Base-by-base conservation (phyloP, 1,140 invertebrate genomes). In the Drosophila lacertosa region DNA sequence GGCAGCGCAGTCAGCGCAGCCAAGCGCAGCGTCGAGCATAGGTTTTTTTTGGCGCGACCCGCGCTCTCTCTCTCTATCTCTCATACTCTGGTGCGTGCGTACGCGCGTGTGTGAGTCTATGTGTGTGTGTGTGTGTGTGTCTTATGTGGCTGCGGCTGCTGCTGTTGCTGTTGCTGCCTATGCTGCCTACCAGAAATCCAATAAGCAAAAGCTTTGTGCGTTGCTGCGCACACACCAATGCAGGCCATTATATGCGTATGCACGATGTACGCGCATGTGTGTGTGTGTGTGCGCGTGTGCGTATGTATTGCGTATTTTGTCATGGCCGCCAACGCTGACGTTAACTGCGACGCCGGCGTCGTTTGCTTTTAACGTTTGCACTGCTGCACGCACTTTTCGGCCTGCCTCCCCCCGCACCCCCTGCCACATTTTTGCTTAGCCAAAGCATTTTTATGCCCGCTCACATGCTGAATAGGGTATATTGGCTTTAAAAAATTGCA, bases 281-380 rank as follows among this genome's bases (percentile, higher is more conserved):
- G 18, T 55, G 32, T 50, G 20, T 44, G 53, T 50, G 39, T 24
- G 29, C 47, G 26, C 13, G 35, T 37, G 33, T 70, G 63, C 74
- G 70, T 57, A 73, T 90, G 72, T 77, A 74, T 75, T 89, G 89
- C 86, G 76, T 89, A 86, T 89, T 82, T 73, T 81, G 73, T 77
- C 74, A 89, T 71, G 67, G 77, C 72, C 68, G 79, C 72, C 57
- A 73, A 69, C 75, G 68, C 58, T 18, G 40, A 40, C 51, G 70
- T 39, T 51, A 32, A 60, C 77, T 42, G 50, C 55, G 59, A 70
- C 71, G 77, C 65, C 39, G 24, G 15, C 51, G 50, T 65, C 50
- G 48, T 33, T 58, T 26, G 40, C 42, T 47, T 58, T 66, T 26
- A 29, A 59, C 68, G 70, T 84, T 86, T 84, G 81, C 81, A 84